A percentile compares a stretch with the other conserved stretches of the same genome.
Conservation (phyloP, 2,888 invertebrate species). For the Ceramica pisi region DNA sequence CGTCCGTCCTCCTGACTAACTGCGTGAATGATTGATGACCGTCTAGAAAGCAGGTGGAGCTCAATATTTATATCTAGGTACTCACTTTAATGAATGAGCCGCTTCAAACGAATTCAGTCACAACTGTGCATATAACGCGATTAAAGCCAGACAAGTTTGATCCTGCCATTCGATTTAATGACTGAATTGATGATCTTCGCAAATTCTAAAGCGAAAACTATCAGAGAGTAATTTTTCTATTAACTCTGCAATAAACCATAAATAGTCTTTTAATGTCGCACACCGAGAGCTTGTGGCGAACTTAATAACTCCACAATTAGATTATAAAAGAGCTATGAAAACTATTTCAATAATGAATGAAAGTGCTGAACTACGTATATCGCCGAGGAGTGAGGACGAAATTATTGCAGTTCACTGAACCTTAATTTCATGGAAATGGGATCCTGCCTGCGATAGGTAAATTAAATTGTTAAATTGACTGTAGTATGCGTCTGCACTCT, state of each 20-base stretch:
- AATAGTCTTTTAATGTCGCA: slow-evolving; percentile 18
- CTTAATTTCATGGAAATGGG: slow-evolving; percentile 9
- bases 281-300: slow-evolving; percentile 16
- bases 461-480: slow-evolving; percentile 23
- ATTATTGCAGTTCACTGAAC: slow-evolving; percentile 23
- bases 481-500: not conserved
- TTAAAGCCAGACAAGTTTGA: slow-evolving; percentile 18
- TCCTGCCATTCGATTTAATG: slow-evolving; percentile 17
- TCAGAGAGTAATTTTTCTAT: slow-evolving; percentile 26
- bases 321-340: slow-evolving; percentile 37
- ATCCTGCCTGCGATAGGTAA: slow-evolving; percentile 2
- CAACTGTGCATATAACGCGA: slow-evolving; percentile 4
- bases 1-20: slow-evolving; percentile 12
- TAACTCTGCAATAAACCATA: slow-evolving; percentile 23
- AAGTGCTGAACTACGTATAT: not conserved
- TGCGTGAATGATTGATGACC: slow-evolving; percentile 37
- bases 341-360: slow-evolving; percentile 31
- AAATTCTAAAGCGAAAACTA: slow-evolving; percentile 27
- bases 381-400: not conserved
- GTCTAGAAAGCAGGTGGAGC: slow-evolving; percentile 27
- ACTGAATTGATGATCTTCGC: slow-evolving; percentile 23
- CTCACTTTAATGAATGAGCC: slow-evolving; percentile 16
- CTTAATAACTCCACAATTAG: slow-evolving; percentile 25
- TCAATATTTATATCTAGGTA: slow-evolving; percentile 32
- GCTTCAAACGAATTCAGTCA: slow-evolving; percentile 15